Evolutionary conservation across 2,888 invertebrate species (phyloP), one percentile per base, ranked within the genome.

Genomic region (Cacoxenus indagator): DNA sequence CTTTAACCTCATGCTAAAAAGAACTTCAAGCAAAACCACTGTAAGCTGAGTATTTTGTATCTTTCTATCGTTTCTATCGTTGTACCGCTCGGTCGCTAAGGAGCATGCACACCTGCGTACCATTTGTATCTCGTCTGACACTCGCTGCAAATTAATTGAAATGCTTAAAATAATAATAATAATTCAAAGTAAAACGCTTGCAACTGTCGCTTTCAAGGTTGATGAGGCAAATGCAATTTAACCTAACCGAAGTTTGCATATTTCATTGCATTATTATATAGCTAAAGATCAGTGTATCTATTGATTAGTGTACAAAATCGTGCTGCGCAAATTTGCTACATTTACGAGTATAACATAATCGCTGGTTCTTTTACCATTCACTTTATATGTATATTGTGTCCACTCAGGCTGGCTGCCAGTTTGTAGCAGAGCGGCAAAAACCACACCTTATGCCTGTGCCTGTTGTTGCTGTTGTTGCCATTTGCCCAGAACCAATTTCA

Each of bases 201-300:
- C 57, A 66, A 48, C 59, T 67, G 66, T 59, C 59, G 46, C 59
- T 45, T 51, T 67, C 66, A 67, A 67, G 66, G 66, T 46, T 67
- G 59, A 67, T 48, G 37, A 37, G 37, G 11, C 11, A 37, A 37
- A 11, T 37, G 37, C 37, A 37, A 55, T 55, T 55, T 55, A 9
- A 57, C 26, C 29, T 29, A 22, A 29, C 26, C 29, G 14, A 27
- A 14, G 9, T 51, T 17, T n/a, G 29, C 11, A 17, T 24, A 55
- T 26, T 27, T 26, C 5, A 17, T 26, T 27, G 27, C 6, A 57
- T 51, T 19, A n/a, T n/a, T n/a, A n/a, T n/a, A n/a, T n/a, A n/a
- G n/a, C n/a, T n/a, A n/a, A n/a, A n/a, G n/a, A n/a, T n/a, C n/a
- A n/a, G n/a, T n/a, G n/a, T n/a, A n/a, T n/a, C n/a, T n/a, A n/a